phyloP scores from a whole-genome alignment of 2,888 invertebrate genomes.

The Phymatocera aterrima region DNA sequence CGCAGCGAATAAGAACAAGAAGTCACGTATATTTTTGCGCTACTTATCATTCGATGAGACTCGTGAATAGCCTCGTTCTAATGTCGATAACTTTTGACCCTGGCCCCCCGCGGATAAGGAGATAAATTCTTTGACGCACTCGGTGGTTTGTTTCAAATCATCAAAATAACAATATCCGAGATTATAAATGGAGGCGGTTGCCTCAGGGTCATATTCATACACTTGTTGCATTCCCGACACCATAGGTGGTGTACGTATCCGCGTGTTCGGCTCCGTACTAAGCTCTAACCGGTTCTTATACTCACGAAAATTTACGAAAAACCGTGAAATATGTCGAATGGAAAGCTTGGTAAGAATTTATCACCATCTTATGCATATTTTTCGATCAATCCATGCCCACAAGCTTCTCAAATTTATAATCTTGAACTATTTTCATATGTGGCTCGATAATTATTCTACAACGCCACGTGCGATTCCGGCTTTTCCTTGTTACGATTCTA shows the following conservation, averaged over 20 bases:
- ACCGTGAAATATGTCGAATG: constrained; percentile 56
- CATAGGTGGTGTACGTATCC: background rate
- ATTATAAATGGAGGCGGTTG: constrained; percentile 21
- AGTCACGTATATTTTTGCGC: background rate
- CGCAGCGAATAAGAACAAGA: background rate
- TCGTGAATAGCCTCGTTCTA: background rate
- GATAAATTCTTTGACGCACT: constrained; percentile 50
- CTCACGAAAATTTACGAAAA: constrained; percentile 15
- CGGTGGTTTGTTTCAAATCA: constrained; percentile 12
- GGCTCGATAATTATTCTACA: background rate
- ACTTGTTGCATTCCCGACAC: constrained; percentile 53
- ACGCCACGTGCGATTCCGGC: constrained; percentile 4
- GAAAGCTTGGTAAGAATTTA: constrained; percentile 61
- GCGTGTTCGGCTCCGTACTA: constrained; percentile 38
- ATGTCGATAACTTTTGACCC: constrained; percentile 45
- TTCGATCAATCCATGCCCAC: background rate
- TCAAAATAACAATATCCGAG: constrained; percentile 36
- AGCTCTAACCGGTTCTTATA: constrained; percentile 13
- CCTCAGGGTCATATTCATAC: constrained; percentile 47
- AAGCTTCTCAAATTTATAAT: background rate
- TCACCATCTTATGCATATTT: background rate
- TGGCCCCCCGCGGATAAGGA: constrained; percentile 48
- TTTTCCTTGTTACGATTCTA: background rate
- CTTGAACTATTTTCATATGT: background rate
- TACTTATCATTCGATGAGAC: too few relatives aligned